These are phyloP conservation scores for Philopotamus ludificatus DNA, from an alignment of 1,140 invertebrate genomes.

Conservation along the genomic window DNA sequence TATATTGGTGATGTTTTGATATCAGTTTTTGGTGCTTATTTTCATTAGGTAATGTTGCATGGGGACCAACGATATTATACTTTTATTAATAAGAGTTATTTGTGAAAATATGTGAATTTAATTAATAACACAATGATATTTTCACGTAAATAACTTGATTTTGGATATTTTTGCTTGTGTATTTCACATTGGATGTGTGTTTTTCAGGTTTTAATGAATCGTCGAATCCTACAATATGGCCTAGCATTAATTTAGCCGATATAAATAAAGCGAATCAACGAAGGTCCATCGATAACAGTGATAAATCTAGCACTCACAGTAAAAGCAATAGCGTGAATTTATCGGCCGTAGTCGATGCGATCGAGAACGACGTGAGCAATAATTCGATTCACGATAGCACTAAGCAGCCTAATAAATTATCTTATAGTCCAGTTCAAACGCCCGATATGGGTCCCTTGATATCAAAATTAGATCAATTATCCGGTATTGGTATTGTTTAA, in stretches of 20 bases:
- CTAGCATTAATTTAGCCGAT: slow-evolving; percentile 51
- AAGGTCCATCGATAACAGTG: slow-evolving; percentile 47
- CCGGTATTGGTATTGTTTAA: slow-evolving; percentile 15
- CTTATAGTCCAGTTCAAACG: slow-evolving; percentile 21
- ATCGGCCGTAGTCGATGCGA: slow-evolving; percentile 18
- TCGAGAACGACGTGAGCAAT: slow-evolving; percentile 22
- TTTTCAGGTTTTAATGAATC: slow-evolving; percentile 27
- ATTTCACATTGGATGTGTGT: background rate
- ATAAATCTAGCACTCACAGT: slow-evolving; percentile 48
- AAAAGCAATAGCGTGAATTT: slow-evolving; percentile 41
- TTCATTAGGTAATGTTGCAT: too few relatives aligned
- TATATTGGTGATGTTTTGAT: too few relatives aligned
- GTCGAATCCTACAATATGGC: slow-evolving; percentile 49
- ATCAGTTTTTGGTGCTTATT: too few relatives aligned
- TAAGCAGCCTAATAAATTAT: slow-evolving; percentile 14
- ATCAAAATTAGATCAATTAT: slow-evolving; percentile 25
- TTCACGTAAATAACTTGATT: too few relatives aligned
- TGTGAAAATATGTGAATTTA: too few relatives aligned
- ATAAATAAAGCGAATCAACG: slow-evolving; percentile 52
- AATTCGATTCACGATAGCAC: slow-evolving; percentile 6
- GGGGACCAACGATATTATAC: too few relatives aligned
- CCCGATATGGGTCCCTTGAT: slow-evolving; percentile 15
- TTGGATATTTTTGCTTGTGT: background rate
- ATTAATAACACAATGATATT: too few relatives aligned
- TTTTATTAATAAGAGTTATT: too few relatives aligned